phyloP scores from a whole-genome alignment of 2,797 vertebrate genomes.

The Phalanger gymnotis region DNA sequence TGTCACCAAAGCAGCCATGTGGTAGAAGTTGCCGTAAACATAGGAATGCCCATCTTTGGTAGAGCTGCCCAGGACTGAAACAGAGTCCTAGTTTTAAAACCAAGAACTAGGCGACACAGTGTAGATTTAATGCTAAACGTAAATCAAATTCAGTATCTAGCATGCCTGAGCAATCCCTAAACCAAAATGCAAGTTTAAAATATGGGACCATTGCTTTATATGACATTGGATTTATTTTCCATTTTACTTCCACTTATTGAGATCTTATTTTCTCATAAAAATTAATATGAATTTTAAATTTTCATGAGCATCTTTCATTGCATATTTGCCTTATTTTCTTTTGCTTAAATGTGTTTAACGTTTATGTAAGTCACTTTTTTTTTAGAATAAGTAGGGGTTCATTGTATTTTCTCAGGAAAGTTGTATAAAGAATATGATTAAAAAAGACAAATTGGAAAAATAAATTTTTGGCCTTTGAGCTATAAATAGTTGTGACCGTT shows the following conservation, averaged over 20 bases:
- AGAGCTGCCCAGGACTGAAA: background rate
- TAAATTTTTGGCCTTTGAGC: conserved; percentile 4
- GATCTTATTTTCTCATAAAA: conserved; percentile 41
- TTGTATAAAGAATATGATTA: conserved; percentile 25
- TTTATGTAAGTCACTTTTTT: conserved; percentile 45
- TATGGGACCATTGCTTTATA: conserved; percentile 45
- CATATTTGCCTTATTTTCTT: conserved; percentile 18
- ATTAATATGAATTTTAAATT: conserved; percentile 11
- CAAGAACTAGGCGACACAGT: conserved; percentile 4
- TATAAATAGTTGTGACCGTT: background rate
- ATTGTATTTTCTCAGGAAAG: conserved; percentile 27
- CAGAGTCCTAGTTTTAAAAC: conserved; percentile 43
- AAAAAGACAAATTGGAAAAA: conserved; percentile 10
- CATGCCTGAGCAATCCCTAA: conserved; percentile 46
- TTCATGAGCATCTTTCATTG: conserved; percentile 15
- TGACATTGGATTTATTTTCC: conserved; percentile 18
- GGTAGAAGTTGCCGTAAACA: conserved; percentile 45
- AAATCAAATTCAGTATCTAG: conserved; percentile 22
- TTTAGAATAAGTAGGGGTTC: conserved; percentile 14
- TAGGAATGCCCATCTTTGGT: conserved; percentile 52
- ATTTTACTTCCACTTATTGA: conserved; percentile 52
- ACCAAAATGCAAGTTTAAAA: conserved; percentile 33
- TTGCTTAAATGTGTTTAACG: conserved; percentile 36
- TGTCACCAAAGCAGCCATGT: conserved; percentile 41
- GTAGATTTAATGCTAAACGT: conserved; percentile 43